phyloP scores from a whole-genome alignment of 1,140 invertebrate species.

The Drosophila pruinosa region DNA sequence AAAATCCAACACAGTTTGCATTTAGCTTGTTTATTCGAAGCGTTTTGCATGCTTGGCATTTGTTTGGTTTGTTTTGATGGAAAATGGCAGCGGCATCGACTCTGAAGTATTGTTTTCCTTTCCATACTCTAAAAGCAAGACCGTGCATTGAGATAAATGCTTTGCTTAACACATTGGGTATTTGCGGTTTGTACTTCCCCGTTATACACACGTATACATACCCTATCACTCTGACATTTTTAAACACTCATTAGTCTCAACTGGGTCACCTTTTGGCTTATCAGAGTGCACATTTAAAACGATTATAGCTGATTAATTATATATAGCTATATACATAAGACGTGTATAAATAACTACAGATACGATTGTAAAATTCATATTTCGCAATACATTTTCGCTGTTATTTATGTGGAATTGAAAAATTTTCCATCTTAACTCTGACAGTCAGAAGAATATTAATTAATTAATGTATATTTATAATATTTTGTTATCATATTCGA shows the following conservation, averaged over 20 bases:
- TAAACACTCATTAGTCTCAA: constrained; percentile 43
- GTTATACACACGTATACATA: neutral
- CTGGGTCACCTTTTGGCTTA: constrained; percentile 73
- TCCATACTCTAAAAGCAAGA: neutral
- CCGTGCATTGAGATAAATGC: neutral
- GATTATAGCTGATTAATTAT: constrained; percentile 35
- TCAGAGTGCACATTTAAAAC: constrained; percentile 45
- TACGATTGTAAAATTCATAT: constrained; percentile 24
- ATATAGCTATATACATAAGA: constrained; percentile 19
- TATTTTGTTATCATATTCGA: neutral
- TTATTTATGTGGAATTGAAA: constrained; percentile 2
- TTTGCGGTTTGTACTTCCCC: neutral
- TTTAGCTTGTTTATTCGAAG: constrained; percentile 23
- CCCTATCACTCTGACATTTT: constrained; percentile 4
- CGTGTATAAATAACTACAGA: constrained; percentile 40
- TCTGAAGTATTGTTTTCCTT: constrained; percentile 26
- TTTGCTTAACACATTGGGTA: neutral
- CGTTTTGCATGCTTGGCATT: constrained; percentile 9
- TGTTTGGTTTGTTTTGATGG: constrained; percentile 20
- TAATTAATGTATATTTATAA: neutral
- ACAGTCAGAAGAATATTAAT: neutral
- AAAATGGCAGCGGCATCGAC: constrained; percentile 2
- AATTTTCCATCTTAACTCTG: constrained; percentile 16
- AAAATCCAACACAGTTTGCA: neutral
- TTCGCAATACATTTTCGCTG: constrained; percentile 23